Conservation (phyloP, 2,113 vertebrate species). For the Verasper variegatus region DNA sequence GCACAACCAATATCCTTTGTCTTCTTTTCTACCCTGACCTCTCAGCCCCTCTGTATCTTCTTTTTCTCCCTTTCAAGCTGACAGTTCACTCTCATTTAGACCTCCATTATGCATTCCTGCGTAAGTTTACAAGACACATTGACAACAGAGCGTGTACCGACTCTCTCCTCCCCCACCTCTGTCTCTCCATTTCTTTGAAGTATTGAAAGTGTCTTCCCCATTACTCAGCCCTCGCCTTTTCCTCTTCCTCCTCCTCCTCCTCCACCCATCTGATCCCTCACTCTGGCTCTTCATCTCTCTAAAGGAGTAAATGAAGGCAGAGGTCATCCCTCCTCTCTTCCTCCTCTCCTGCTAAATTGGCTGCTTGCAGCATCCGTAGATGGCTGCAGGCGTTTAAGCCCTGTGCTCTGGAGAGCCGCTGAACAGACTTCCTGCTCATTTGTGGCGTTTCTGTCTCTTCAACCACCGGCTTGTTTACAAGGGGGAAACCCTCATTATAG, state of each 20-base stretch:
- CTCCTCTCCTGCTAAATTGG: slow-evolving; percentile 83
- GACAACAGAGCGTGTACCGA: slow-evolving; percentile 72
- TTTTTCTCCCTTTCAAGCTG: slow-evolving; percentile 60
- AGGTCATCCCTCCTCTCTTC: slow-evolving; percentile 78
- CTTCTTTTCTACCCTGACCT: slow-evolving; percentile 62
- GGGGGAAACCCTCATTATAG: slow-evolving; percentile 77
- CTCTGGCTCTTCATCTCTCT: slow-evolving; percentile 70
- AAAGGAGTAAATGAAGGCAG: slow-evolving; percentile 79
- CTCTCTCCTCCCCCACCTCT: slow-evolving; percentile 41
- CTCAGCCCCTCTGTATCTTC: slow-evolving; percentile 47
- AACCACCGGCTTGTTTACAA: slow-evolving; percentile 74
- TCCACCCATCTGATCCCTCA: slow-evolving; percentile 71
- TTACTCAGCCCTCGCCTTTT: slow-evolving; percentile 76
- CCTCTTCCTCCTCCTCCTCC: slow-evolving; percentile 48
- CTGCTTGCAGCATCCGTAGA: slow-evolving; percentile 74
- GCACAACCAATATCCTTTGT: slow-evolving; percentile 29
- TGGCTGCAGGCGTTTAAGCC: slow-evolving; percentile 69
- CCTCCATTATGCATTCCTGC: slow-evolving; percentile 76
- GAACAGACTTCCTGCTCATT: slow-evolving; percentile 77
- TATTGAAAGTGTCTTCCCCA: slow-evolving; percentile 76
- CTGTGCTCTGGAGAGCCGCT: slow-evolving; percentile 62
- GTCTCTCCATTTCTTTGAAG: slow-evolving; percentile 70
- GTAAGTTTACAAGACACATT: slow-evolving; percentile 78
- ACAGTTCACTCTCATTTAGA: slow-evolving; percentile 78
- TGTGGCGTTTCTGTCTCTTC: slow-evolving; percentile 76